Evolutionary conservation across 2,888 invertebrate genomes (phyloP).

Genomic region (Volucella inflata): DNA sequence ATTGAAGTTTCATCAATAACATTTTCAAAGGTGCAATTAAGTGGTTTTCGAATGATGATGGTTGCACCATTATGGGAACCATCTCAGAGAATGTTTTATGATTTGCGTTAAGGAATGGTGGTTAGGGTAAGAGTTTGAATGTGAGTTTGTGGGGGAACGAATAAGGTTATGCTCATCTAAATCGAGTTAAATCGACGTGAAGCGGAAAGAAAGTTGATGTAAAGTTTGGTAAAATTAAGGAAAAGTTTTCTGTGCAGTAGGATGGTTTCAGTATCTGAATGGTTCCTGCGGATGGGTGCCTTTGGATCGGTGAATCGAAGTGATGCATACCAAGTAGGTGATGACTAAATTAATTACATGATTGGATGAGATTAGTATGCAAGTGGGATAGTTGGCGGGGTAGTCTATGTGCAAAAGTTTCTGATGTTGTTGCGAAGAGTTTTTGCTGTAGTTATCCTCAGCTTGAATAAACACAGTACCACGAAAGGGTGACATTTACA

Average conservation of each 20-base stretch:
- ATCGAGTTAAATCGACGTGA: constrained; percentile 47
- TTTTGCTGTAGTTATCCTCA: no score
- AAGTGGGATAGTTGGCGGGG: not conserved
- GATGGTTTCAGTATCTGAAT: not conserved
- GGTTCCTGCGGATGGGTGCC: not conserved
- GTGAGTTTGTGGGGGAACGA: not conserved
- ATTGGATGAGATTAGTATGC: constrained; percentile 47
- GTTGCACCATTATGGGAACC: not conserved
- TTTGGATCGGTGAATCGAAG: not conserved
- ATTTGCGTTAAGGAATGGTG: not conserved
- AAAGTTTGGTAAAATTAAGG: not conserved
- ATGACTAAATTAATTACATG: constrained; percentile 19
- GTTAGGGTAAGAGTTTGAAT: not conserved
- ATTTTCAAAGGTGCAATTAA: constrained; percentile 34
- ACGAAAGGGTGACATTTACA: no score
- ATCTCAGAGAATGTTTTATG: constrained; percentile 4
- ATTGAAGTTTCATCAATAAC: constrained; percentile 25
- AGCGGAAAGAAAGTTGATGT: constrained; percentile 7
- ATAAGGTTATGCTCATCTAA: constrained; percentile 19
- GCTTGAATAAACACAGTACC: no score
- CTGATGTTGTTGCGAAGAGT: constrained; percentile 16
- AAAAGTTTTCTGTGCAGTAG: constrained; percentile 21
- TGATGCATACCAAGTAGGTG: constrained; percentile 48
- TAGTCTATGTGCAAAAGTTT: constrained; percentile 33
- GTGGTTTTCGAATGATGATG: constrained; percentile 32